These are phyloP conservation scores for Dufourea novaeangliae DNA, from an alignment of 1,140 invertebrate species.

Conservation along the genomic window DNA sequence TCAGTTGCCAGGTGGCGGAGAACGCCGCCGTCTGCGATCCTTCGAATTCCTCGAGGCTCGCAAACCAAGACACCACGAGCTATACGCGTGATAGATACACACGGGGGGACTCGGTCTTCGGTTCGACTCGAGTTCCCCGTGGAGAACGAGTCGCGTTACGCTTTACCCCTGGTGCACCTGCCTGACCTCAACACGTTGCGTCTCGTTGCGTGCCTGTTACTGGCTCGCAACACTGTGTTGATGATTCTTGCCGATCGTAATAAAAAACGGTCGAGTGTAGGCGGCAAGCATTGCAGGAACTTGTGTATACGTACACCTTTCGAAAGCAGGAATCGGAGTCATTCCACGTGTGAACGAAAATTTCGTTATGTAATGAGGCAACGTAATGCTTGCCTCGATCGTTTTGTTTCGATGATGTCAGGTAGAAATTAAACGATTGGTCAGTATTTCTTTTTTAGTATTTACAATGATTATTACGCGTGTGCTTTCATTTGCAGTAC, in stretches of 20 bases:
- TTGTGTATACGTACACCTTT: conserved; percentile 6
- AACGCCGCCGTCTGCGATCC: not conserved
- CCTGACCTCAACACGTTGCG: not conserved
- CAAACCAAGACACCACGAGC: not conserved
- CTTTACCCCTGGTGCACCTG: conserved; percentile 22
- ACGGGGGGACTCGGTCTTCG: not conserved
- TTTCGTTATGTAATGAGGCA: conserved; percentile 36
- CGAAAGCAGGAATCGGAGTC: conserved; percentile 18
- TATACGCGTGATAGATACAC: not conserved
- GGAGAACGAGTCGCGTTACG: not conserved
- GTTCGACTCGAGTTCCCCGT: not conserved
- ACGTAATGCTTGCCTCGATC: not conserved
- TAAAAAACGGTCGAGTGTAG: too few species aligned
- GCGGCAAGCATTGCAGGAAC: too few species aligned
- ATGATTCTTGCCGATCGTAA: too few species aligned
- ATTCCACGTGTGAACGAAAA: conserved; percentile 43
- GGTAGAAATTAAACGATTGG: not conserved
- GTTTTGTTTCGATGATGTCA: not conserved
- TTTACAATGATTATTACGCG: too few species aligned
- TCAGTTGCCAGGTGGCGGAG: conserved; percentile 48
- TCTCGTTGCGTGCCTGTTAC: too few species aligned
- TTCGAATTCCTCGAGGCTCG: not conserved
- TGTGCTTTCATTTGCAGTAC: too few species aligned
- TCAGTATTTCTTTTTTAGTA: not conserved
- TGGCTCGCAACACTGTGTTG: too few species aligned